Evolutionary conservation across 2,888 invertebrate species (phyloP).

Genomic region (Ormia ochracea): DNA sequence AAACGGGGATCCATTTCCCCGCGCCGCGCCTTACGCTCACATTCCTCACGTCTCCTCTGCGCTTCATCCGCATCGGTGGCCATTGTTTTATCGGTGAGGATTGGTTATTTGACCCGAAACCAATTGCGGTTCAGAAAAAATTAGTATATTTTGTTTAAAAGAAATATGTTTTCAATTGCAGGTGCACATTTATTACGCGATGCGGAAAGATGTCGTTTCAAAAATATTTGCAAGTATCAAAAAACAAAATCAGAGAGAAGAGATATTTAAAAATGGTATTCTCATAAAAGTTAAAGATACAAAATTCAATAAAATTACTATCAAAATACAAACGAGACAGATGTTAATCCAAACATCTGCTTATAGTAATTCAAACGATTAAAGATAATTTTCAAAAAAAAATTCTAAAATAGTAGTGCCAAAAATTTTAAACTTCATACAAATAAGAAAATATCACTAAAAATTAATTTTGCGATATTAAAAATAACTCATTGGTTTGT

Average conservation of each 20-base stretch:
- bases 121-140: slow-evolving; percentile 50
- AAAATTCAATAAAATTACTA: not conserved
- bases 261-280: not conserved
- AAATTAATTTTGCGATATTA: not conserved
- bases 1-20: slow-evolving; percentile 95
- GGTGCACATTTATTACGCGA: slow-evolving; percentile 38
- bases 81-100: slow-evolving; percentile 57
- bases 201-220: slow-evolving; percentile 31
- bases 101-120: slow-evolving; percentile 11
- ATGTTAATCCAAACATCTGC: not conserved
- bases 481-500: no score
- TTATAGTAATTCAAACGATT: not conserved
- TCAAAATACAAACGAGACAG: slow-evolving; percentile 24
- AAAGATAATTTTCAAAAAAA: not conserved
- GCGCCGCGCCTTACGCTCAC: slow-evolving; percentile 91
- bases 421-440: not conserved
- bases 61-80: slow-evolving; percentile 75
- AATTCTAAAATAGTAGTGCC: not conserved
- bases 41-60: slow-evolving; percentile 90
- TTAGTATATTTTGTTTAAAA: slow-evolving; percentile 33
- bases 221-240: slow-evolving; percentile 38
- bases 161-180: slow-evolving; percentile 17
- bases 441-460: not conserved
- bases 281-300: not conserved
- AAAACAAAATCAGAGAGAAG: slow-evolving; percentile 44